Evolutionary conservation across 2,888 invertebrate species (phyloP), one percentile per base, ranked within the genome.

Genomic region (Ptilodon capucinus): DNA sequence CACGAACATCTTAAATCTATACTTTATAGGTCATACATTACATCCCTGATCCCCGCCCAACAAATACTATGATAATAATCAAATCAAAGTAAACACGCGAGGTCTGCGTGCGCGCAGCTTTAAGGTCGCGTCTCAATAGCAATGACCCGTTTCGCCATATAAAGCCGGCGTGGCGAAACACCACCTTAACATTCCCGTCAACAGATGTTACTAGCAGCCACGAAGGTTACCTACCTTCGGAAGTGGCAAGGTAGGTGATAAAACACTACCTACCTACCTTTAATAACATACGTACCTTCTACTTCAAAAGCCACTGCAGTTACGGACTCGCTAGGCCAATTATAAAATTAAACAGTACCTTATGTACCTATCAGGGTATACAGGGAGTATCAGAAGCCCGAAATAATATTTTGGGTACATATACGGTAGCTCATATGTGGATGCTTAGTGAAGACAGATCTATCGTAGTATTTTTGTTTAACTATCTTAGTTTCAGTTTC

Each of bases 121-220:
- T 75, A 71, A 80, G 80, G 80, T 67, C 77, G 72, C 55, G 64
- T 55, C 56, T 66, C 46, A 65, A 60, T 70, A 71, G 78, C 81
- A 79, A 74, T 81, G 81, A 81, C 81, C 81, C 68, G 76, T 68
- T 77, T 81, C 64, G 59, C 81, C 81, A 69, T 81, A 77, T 80
- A 76, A 62, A 72, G 55, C 16, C 11, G 48, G 58, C 42, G 57
- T 79, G 78, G 77, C 75, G 70, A 77, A 77, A 40, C 40, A 76
- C 67, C 65, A 60, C 71, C 70, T 67, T 64, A 65, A 61, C 69
- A 66, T 71, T 71, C 76, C 74, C 68, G 54, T 42, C 54, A 61
- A 71, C 79, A 79, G 67, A 69, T 79, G 77, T 64, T 67, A 70
- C 47, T 56, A 50, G 46, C 48, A 47, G 46, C 43, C 44, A 42